A percentile compares a stretch with the other conserved stretches of the same genome.
These are phyloP conservation scores for Limenitis camilla DNA, from an alignment of 2,888 invertebrate species.

Conservation along the genomic window DNA sequence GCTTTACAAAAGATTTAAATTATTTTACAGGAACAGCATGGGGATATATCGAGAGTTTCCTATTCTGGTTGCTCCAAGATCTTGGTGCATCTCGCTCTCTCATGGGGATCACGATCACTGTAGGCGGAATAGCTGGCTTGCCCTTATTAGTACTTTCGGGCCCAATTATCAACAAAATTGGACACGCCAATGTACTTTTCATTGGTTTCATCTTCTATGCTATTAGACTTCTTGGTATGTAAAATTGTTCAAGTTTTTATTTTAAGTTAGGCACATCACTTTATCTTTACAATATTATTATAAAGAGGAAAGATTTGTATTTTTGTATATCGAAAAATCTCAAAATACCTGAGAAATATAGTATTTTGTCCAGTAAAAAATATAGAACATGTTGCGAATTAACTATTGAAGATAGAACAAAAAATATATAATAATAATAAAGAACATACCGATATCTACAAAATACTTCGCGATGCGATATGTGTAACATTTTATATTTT, in stretches of 20 bases:
- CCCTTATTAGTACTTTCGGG: slow-evolving; percentile 85
- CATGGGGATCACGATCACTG: slow-evolving; percentile 87
- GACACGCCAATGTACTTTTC: slow-evolving; percentile 85
- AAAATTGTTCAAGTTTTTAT: not conserved
- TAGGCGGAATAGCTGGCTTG: slow-evolving; percentile 83
- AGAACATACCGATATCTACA: no score
- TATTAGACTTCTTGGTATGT: slow-evolving; percentile 78
- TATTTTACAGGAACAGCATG: slow-evolving; percentile 80
- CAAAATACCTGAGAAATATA: no score
- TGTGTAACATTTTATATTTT: no score
- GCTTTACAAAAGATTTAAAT: not conserved
- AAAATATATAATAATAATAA: no score
- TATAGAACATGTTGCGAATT: no score
- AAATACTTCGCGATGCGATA: no score
- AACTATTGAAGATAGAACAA: no score
- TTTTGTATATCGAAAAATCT: no score
- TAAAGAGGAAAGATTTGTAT: not conserved
- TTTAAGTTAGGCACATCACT: not conserved
- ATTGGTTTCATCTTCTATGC: slow-evolving; percentile 85
- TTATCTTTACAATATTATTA: not conserved
- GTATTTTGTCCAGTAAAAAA: no score
- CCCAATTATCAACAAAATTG: slow-evolving; percentile 81
- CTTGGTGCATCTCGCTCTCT: slow-evolving; percentile 82
- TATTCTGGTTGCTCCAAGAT: slow-evolving; percentile 87
- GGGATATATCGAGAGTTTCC: slow-evolving; percentile 88